Evolutionary conservation across 2,797 vertebrate genomes (phyloP), one percentile per base, ranked within the genome.

Genomic region (Rousettus madagascariensis): DNA sequence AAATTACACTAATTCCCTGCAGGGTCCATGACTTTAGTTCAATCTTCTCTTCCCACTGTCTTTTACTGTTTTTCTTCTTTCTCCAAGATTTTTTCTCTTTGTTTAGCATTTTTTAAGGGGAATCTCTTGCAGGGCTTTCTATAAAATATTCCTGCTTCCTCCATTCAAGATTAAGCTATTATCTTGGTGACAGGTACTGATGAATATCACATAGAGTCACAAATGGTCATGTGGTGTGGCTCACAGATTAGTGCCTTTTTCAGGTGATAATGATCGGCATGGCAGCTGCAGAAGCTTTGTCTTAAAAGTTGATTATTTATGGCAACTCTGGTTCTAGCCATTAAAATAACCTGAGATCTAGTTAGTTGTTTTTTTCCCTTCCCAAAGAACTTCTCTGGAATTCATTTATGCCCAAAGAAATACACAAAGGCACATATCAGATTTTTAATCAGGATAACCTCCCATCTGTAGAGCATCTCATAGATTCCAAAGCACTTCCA

Each of bases 231-330:
- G 19, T 88, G 93, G 49, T 41, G 63, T 78, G 61, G 55, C 77
- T 82, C 49, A 49, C 49, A 78, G 49, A 51, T 88, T 26, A 85
- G 43, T 33, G 19, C 66, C 33, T 88, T 96, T 90, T 90, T 49
- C 43, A 74, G 38, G 66, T 59, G 77, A 86, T 87, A 57, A 33
- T 55, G 82, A 66, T 68, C 61, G 74, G 65, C 16, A 17, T 63
- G 30, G 63, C 55, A 74, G n/a, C 80, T 93, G 59, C 24, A 91
- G 83, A 72, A 95, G 65, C 46, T 89, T 92, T 86, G 57, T 63
- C 55, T 86, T 85, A 84, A 85, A 61, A 71, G 68, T 28, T 83
- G 94, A 88, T 95, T 57, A 93, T 96, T 92, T 92, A 85, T 88
- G 65, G 84, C 91, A 88, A 41, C 63, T 20, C 28, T 86, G 33